These are phyloP conservation scores for Puma concolor DNA, from an alignment of 2,113 vertebrate genomes.

Conservation along the genomic window DNA sequence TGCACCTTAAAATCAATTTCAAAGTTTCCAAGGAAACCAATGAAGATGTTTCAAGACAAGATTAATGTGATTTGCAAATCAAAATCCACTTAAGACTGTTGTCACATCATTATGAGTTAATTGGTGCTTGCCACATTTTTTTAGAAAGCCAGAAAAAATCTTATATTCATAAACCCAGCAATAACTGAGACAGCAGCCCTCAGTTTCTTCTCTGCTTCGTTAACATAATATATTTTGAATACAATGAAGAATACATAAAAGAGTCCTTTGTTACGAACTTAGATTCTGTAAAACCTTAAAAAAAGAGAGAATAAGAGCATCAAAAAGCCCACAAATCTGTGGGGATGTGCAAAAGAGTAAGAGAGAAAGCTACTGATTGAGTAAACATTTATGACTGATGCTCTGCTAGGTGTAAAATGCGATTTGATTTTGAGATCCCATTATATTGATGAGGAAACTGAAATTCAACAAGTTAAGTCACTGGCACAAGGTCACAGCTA, in stretches of 20 bases:
- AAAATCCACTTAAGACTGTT: neutral
- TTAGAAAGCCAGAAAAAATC: neutral
- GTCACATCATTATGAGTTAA: neutral
- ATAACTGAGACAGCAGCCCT: neutral
- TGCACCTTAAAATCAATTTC: neutral
- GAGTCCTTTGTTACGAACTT: neutral
- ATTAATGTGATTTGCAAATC: conserved; percentile 7
- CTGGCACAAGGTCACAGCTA: neutral
- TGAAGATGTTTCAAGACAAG: neutral
- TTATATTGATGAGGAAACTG: neutral
- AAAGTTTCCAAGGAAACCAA: conserved; percentile 38
- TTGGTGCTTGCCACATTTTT: neutral
- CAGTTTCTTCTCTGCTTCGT: neutral
- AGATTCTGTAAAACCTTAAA: neutral
- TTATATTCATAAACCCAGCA: neutral
- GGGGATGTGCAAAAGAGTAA: neutral
- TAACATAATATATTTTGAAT: neutral
- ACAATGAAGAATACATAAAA: neutral
- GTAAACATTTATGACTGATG: neutral
- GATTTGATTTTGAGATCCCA: neutral
- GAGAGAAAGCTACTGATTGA: neutral
- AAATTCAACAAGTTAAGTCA: neutral
- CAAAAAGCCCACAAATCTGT: neutral
- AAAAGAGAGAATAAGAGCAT: neutral
- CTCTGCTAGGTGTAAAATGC: neutral